Evolutionary conservation across 2,797 vertebrate genomes (phyloP).

Genomic region (Anguilla marmorata): DNA sequence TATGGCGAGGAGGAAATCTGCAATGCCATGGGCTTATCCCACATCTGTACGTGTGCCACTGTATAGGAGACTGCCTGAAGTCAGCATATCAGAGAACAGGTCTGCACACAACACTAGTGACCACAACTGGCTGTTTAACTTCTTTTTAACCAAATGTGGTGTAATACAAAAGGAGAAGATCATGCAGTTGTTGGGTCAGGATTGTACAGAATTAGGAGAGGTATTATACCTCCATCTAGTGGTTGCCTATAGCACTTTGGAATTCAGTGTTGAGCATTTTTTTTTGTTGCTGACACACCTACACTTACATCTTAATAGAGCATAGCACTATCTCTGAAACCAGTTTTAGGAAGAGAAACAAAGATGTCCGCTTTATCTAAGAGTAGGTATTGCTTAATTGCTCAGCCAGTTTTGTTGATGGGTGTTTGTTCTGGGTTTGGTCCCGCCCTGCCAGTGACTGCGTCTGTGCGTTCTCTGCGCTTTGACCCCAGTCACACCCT

Average conservation of each 20-base stretch:
- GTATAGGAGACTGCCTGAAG: background rate
- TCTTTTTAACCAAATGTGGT: background rate
- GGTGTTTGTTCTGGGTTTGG: background rate
- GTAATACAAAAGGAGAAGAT: conserved; percentile 29
- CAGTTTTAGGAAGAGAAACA: background rate
- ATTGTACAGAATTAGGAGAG: conserved; percentile 15
- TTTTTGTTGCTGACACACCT: conserved; percentile 26
- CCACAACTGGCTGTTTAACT: conserved; percentile 2
- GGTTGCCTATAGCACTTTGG: conserved; percentile 49
- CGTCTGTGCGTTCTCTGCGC: conserved; percentile 36
- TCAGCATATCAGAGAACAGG: background rate
- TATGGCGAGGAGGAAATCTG: background rate
- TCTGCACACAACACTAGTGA: background rate
- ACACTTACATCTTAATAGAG: conserved; percentile 35
- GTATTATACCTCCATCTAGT: conserved; percentile 10
- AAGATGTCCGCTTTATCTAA: background rate
- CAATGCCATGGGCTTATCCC: background rate
- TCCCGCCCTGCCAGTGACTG: conserved; percentile 6
- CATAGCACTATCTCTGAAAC: background rate
- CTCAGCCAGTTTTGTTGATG: background rate
- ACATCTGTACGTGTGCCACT: background rate
- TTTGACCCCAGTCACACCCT: conserved; percentile 26
- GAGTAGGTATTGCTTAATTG: background rate
- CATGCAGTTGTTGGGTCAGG: conserved; percentile 13
- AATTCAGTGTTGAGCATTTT: conserved; percentile 37